A percentile compares a stretch with the other conserved stretches of the same genome.
Conservation (phyloP, 2,888 invertebrate species). For the Caenorhabditis sp. region DNA sequence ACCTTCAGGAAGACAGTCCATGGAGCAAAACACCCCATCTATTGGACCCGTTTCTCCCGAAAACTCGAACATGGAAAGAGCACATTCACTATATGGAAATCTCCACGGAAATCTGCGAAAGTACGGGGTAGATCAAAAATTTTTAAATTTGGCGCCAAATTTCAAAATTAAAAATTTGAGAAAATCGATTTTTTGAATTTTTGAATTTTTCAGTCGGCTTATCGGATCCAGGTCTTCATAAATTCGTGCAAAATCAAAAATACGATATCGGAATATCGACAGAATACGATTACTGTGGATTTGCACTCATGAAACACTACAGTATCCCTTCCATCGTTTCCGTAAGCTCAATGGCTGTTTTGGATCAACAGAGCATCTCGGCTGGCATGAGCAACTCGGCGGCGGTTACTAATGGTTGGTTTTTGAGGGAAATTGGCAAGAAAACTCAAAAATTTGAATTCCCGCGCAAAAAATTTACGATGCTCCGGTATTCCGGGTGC, state of each 20-base stretch:
- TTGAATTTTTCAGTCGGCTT: slow-evolving; percentile 50
- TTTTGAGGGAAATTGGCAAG: neutral
- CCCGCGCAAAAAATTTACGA: too few relatives aligned
- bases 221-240: slow-evolving; percentile 29
- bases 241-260: slow-evolving; percentile 34
- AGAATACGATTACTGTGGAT: slow-evolving; percentile 66
- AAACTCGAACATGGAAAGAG: slow-evolving; percentile 22
- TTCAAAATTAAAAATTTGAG: too few relatives aligned
- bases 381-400: slow-evolving; percentile 55
- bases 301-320: slow-evolving; percentile 49
- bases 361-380: slow-evolving; percentile 45
- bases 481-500: too few relatives aligned
- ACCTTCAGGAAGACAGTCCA: slow-evolving; percentile 49
- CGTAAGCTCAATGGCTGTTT: slow-evolving; percentile 28
- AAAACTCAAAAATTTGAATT: too few relatives aligned
- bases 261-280: slow-evolving; percentile 64
- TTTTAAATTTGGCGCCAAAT: neutral
- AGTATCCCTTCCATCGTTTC: slow-evolving; percentile 54
- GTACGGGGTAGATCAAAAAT: slow-evolving; percentile 16
- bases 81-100: slow-evolving; percentile 32
- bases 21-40: slow-evolving; percentile 60
- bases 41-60: slow-evolving; percentile 50
- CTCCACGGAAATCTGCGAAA: slow-evolving; percentile 45
- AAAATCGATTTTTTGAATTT: neutral
- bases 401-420: slow-evolving; percentile 37